Evolutionary conservation across 1,140 invertebrate genomes (phyloP), one percentile per base, ranked within the genome.

Genomic region (Drosophila setifemur): DNA sequence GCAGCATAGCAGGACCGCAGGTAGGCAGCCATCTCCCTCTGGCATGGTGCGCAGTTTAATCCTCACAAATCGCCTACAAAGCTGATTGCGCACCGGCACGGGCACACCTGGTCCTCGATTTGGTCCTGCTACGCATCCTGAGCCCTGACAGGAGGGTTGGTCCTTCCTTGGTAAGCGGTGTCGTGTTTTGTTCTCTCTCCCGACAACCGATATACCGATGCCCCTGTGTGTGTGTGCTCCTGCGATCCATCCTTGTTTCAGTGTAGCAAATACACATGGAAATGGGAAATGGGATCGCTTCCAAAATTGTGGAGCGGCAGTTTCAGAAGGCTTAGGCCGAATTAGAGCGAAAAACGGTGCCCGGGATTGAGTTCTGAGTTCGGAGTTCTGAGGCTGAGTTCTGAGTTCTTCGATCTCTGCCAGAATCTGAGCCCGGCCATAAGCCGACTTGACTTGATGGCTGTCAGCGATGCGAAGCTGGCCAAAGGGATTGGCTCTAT

Each of bases 61-160:
- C 81, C 81, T 86, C 75, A 86, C 81, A 86, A 86, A 86, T 86
- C 81, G 81, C 81, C 81, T 86, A 86, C 81, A 86, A 86, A 86
- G 81, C 81, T 86, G 81, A 86, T 86, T 86, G 81, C 81, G 82
- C 81, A 86, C 78, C 78, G 68, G 70, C 78, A 83, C 73, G 58
- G 58, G 64, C 73, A 83, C 78, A 83, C 81, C 71, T 74, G 71
- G 71, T 53, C 52, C 52, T 71, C 18, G 43, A 33, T 31, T 72
- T 53, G 57, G 57, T 39, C 45, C 57, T 45, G 23, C 9, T 43
- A 9, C 29, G 11, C 16, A 25, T 33, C 50, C 44, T 48, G 37
- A 35, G 47, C 9, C 44, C 31, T 53, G 42, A 63, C 55, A 28
- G 31, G 60, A 74, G 79, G 79, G 81, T 82, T 35, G 54, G 48